A percentile compares a stretch with the other conserved stretches of the same genome.
Evolutionary conservation across 2,888 invertebrate species (phyloP).

Genomic region (Itoplectis maculator): DNA sequence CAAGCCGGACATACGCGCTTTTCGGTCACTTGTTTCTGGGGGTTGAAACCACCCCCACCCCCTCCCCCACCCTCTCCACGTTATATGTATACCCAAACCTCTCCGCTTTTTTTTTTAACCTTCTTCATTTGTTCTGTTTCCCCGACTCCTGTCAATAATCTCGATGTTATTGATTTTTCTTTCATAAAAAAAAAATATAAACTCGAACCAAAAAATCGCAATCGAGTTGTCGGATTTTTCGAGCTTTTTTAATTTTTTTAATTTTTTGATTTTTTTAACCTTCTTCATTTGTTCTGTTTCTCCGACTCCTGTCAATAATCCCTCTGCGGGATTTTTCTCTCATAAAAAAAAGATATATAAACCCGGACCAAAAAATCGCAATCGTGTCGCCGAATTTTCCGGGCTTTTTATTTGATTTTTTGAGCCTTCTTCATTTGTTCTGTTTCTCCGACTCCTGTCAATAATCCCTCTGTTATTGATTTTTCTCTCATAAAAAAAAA

Average conservation of each 20-base stretch:
- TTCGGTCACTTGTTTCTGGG: no score
- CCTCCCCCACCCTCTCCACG: no score
- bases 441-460: not conserved
- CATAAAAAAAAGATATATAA: constrained; percentile 38
- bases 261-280: constrained; percentile 3
- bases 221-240: not conserved
- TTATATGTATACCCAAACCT: not conserved
- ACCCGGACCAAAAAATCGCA: constrained; percentile 45
- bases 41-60: no score
- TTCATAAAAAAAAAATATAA: constrained; percentile 36
- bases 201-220: constrained; percentile 46
- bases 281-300: constrained; percentile 26
- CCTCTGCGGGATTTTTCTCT: constrained; percentile 30
- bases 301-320: not conserved
- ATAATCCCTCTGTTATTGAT: constrained; percentile 1
- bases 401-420: no score
- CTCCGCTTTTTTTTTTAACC: constrained; percentile 1
- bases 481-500: constrained; percentile 24
- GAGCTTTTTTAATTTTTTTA: no score
- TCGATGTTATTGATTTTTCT: constrained; percentile 34
- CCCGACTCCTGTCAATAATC: not conserved
- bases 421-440: constrained; percentile 14
- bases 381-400: not conserved
- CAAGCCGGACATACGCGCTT: constrained; percentile 42
- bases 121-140: constrained; percentile 26